A percentile compares a stretch with the other conserved stretches of the same genome.
These are phyloP conservation scores for Helicoverpa assulta DNA, from an alignment of 2,888 invertebrate genomes.

Conservation along the genomic window DNA sequence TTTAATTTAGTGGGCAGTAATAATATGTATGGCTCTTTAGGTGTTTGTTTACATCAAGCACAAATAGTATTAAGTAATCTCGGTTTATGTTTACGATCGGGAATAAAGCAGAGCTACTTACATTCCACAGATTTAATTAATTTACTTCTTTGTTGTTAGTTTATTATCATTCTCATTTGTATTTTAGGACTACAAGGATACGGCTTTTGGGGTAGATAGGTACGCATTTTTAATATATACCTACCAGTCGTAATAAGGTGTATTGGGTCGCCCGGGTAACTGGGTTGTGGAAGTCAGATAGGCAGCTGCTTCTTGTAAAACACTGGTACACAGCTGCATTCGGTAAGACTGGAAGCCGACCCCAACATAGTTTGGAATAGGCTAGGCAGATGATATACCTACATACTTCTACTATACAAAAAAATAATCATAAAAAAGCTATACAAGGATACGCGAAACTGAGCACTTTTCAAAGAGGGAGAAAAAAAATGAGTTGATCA, in stretches of 20 bases:
- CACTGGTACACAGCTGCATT: too few species aligned
- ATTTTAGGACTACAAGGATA: not conserved
- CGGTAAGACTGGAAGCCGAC: too few species aligned
- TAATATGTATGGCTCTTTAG: not conserved
- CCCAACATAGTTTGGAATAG: too few species aligned
- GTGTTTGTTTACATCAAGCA: not conserved
- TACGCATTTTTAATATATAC: not conserved
- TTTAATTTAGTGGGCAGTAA: not conserved
- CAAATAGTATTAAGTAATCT: conserved; percentile 9
- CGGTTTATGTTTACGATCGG: conserved; percentile 17
- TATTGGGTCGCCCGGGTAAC: too few species aligned
- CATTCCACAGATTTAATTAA: conserved; percentile 26
- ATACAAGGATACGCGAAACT: too few species aligned
- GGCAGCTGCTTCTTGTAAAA: too few species aligned
- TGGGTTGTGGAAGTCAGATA: too few species aligned
- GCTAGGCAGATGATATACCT: too few species aligned
- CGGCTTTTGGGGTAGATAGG: not conserved
- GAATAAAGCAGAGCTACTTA: conserved; percentile 3
- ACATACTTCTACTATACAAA: too few species aligned
- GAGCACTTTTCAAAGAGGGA: not conserved
- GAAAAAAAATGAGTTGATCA: conserved; percentile 35
- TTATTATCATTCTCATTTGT: not conserved
- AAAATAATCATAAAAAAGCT: too few species aligned
- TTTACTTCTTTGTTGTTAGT: conserved; percentile 3
- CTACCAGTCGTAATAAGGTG: too few species aligned